phyloP scores from a whole-genome alignment of 2,113 vertebrate genomes.

The Bagarius yarrelli region DNA sequence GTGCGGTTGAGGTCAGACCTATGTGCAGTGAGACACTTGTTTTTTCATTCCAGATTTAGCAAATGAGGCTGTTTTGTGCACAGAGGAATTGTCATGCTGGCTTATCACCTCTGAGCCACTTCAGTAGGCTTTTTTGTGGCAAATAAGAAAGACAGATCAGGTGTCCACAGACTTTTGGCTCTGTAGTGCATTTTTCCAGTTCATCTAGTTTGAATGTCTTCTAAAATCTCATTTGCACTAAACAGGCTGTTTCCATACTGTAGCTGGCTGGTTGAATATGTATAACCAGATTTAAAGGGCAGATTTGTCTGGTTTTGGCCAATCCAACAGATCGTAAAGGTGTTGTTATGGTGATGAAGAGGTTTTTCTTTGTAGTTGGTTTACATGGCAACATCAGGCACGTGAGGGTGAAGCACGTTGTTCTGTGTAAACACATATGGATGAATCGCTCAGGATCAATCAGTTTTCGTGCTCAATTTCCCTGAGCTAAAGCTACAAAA shows the following conservation, averaged over 20 bases:
- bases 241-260: neutral
- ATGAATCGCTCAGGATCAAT: slow-evolving; percentile 4
- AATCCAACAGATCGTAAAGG: slow-evolving; percentile 38
- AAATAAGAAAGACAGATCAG: too few species aligned
- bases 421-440: slow-evolving; percentile 14
- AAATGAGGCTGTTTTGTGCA: neutral
- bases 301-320: neutral
- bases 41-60: neutral
- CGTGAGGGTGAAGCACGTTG: slow-evolving; percentile 53
- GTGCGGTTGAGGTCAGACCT: neutral
- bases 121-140: too few species aligned
- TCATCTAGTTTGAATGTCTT: neutral
- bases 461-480: neutral
- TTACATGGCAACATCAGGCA: slow-evolving; percentile 70
- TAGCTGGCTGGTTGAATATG: neutral
- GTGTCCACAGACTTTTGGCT: neutral
- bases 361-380: slow-evolving; percentile 71
- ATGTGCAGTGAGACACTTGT: neutral
- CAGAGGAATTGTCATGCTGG: neutral
- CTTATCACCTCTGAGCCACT: too few species aligned
- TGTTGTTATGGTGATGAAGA: slow-evolving; percentile 71
- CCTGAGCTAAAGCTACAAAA: neutral
- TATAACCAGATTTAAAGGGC: neutral
- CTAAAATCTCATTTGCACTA: neutral
- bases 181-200: neutral